A percentile compares a stretch with the other conserved stretches of the same genome.
phyloP scores from a whole-genome alignment of 2,797 vertebrate genomes.

The Podarcis lilfordi region DNA sequence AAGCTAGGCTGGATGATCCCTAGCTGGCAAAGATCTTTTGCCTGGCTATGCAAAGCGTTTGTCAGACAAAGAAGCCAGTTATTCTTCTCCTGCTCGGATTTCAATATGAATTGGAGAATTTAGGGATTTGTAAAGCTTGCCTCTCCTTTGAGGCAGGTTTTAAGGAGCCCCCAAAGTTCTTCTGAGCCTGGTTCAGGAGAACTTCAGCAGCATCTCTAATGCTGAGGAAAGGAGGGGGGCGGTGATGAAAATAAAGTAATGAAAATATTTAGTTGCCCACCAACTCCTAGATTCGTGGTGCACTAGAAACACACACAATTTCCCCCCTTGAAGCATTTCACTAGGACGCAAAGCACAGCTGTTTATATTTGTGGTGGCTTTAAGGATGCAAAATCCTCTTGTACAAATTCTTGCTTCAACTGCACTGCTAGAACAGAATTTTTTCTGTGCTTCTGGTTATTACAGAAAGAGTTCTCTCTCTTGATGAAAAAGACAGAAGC shows the following conservation, averaged over 20 bases:
- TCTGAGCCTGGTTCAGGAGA: neutral
- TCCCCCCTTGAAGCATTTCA: constrained; percentile 39
- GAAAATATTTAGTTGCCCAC: neutral
- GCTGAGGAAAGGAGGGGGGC: neutral
- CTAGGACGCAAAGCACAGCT: neutral
- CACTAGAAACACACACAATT: neutral
- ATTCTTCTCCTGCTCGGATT: neutral
- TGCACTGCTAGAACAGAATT: constrained; percentile 47
- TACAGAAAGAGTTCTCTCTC: constrained; percentile 49
- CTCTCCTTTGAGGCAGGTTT: neutral
- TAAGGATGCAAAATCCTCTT: constrained; percentile 20
- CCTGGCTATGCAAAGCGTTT: neutral
- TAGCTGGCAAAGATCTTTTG: neutral
- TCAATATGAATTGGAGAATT: neutral
- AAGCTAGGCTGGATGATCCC: neutral
- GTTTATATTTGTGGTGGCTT: constrained; percentile 30
- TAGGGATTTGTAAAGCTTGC: neutral
- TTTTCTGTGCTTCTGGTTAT: constrained; percentile 29
- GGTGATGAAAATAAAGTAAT: neutral
- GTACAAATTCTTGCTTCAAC: constrained; percentile 32
- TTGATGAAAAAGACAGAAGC: constrained; percentile 66
- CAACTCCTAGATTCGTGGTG: constrained; percentile 14
- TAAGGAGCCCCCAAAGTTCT: neutral
- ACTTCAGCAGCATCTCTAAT: neutral
- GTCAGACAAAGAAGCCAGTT: neutral